Base-by-base conservation (phyloP, 1,140 invertebrate species). In the Drosophila athabasca region DNA sequence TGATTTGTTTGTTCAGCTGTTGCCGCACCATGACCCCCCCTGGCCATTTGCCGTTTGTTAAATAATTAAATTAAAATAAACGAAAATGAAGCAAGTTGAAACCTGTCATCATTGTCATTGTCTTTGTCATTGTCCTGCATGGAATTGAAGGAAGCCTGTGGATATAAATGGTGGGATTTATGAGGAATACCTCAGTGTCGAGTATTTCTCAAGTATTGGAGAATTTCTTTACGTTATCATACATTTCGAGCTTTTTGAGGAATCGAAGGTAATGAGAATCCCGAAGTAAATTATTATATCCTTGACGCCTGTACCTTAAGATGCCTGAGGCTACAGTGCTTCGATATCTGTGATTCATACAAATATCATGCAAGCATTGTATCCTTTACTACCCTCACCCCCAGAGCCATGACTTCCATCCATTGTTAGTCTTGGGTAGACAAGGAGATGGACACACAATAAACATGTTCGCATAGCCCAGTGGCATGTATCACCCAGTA, bases 41-140 rank as follows among this genome's bases (percentile, higher is more conserved):
- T 31, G 19, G 17, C 46, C 58, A 52, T 64, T 72, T 55, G 43
- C n/a, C 35, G 9, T 15, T 43, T 62, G 57, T 65, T 64, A 70
- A 87, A 85, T 75, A 82, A 87, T 87, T 87, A 60, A 85, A 85
- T 87, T 75, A 78, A 85, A 85, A 75, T 71, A 75, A 78, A 70
- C 55, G 46, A 46, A 44, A 19, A 39, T 11, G 35, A 35, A 35
- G 9, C 48, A 43, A 60, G 46, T 15, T 9, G 51, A 71, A 75
- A 61, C 54, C 73, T 60, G 61, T 62, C 58, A 51, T 78, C 39
- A 44, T 44, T 52, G 50, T 41, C 58, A 49, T 59, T 57, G 60
- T 44, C 69, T 44, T 43, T 39, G 51, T 48, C 51, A 52, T 45
- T 44, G 51, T 22, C 31, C 43, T 57, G 11, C 49, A 54, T 19